phyloP scores from a whole-genome alignment of 2,113 vertebrate species.

The Alaudala cheleensis region DNA sequence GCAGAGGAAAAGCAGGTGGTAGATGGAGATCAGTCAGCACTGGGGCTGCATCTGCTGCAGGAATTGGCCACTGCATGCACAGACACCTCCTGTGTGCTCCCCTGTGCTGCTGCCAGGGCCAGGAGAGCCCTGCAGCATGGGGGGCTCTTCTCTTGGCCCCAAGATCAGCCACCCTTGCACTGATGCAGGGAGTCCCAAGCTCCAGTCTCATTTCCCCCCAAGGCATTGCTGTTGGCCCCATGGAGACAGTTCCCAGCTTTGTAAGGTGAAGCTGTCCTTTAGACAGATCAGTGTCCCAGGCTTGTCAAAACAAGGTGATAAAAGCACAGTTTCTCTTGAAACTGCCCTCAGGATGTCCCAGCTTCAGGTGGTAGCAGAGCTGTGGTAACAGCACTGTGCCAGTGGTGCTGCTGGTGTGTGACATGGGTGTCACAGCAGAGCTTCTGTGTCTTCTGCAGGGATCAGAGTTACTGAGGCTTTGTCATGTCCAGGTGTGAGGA shows the following conservation, averaged over 20 bases:
- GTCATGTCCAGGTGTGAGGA: background rate
- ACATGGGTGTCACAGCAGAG: fast-evolving
- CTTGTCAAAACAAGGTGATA: background rate
- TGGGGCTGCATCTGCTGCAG: background rate
- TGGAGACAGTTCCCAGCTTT: background rate
- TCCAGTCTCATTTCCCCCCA: background rate
- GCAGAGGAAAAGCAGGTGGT: background rate
- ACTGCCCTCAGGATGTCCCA: background rate
- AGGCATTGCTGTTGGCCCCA: background rate
- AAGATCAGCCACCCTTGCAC: fast-evolving
- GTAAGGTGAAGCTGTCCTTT: background rate
- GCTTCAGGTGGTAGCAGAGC: background rate
- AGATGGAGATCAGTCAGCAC: background rate
- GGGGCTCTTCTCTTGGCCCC: background rate
- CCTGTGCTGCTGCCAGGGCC: fast-evolving
- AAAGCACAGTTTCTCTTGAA: background rate
- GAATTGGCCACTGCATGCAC: background rate
- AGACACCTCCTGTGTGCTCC: background rate
- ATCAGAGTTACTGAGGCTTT: background rate
- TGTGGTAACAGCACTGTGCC: background rate
- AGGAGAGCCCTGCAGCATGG: background rate
- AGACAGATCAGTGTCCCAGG: background rate
- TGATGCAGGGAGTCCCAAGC: background rate
- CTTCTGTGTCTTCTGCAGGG: background rate
- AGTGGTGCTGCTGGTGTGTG: background rate